A percentile compares a stretch with the other conserved stretches of the same genome.
These are phyloP conservation scores for Chanos chanos DNA, from an alignment of 2,797 vertebrate species.

Conservation along the genomic window DNA sequence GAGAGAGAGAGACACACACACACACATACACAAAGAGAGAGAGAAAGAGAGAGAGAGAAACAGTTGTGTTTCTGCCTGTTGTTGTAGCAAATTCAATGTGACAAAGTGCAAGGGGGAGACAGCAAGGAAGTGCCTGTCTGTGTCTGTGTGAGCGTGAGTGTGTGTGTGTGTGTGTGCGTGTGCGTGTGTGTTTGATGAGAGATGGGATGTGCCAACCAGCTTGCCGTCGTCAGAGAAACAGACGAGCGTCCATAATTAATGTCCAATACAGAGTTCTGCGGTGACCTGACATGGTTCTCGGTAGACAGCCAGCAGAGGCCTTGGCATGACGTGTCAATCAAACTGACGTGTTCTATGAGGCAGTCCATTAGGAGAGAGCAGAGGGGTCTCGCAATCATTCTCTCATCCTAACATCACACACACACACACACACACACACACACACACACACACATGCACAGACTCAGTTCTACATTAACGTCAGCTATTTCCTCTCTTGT, in stretches of 20 bases:
- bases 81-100: slow-evolving; percentile 87
- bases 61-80: slow-evolving; percentile 82
- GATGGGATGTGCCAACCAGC: slow-evolving; percentile 66
- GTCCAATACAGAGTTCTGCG: slow-evolving; percentile 73
- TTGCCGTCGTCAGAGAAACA: slow-evolving; percentile 77
- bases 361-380: slow-evolving; percentile 62
- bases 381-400: slow-evolving; percentile 43
- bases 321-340: slow-evolving; percentile 78
- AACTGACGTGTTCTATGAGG: slow-evolving; percentile 64
- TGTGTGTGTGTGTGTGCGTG: slow-evolving; percentile 31
- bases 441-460: not conserved
- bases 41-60: slow-evolving; percentile 56
- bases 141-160: slow-evolving; percentile 3
- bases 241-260: slow-evolving; percentile 84
- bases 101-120: slow-evolving; percentile 76
- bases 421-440: not conserved
- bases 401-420: slow-evolving; percentile 10
- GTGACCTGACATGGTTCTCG: slow-evolving; percentile 78
- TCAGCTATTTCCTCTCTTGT: not conserved
- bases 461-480: not conserved
- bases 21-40: slow-evolving; percentile 18
- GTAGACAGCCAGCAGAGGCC: slow-evolving; percentile 68
- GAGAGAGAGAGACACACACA: slow-evolving; percentile 48
- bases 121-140: slow-evolving; percentile 15
- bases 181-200: slow-evolving; percentile 49